These are phyloP conservation scores for Piprites chloris DNA, from an alignment of 2,113 vertebrate genomes.

Conservation along the genomic window DNA sequence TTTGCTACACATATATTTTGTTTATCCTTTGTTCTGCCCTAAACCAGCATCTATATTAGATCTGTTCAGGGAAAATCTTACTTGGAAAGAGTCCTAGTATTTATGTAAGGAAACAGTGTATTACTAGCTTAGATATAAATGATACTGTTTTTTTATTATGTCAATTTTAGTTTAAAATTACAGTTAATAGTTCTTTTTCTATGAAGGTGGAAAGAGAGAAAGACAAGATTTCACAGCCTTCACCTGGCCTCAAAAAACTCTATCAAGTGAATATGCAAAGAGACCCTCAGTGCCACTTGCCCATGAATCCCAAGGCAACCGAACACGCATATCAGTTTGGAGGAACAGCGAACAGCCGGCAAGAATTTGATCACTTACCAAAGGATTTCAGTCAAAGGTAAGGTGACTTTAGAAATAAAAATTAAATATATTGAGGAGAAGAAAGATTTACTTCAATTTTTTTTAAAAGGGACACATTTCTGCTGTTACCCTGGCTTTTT, in stretches of 20 bases:
- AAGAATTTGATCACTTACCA: constrained; percentile 83
- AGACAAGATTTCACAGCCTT: constrained; percentile 68
- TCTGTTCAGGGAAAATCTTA: neutral
- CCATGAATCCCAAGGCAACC: constrained; percentile 75
- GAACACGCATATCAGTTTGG: constrained; percentile 81
- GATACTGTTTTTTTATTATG: neutral
- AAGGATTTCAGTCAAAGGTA: constrained; percentile 85
- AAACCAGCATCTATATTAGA: neutral
- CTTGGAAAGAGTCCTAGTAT: neutral
- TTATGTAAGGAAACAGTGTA: neutral
- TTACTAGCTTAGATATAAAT: neutral
- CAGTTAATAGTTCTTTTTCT: constrained; percentile 16
- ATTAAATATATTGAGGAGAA: neutral
- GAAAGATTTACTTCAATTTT: neutral
- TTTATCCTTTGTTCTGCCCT: neutral
- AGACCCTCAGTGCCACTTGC: constrained; percentile 76
- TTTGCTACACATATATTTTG: neutral
- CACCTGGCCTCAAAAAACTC: constrained; percentile 68
- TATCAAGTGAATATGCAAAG: constrained; percentile 45
- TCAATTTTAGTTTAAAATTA: neutral
- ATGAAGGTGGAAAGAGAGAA: constrained; percentile 80
- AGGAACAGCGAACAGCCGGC: constrained; percentile 86
- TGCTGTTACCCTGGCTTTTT: neutral
- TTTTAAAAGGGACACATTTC: neutral
- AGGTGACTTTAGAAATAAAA: neutral